These are phyloP conservation scores for Plebejus anna DNA, from an alignment of 2,888 invertebrate species.

Conservation along the genomic window DNA sequence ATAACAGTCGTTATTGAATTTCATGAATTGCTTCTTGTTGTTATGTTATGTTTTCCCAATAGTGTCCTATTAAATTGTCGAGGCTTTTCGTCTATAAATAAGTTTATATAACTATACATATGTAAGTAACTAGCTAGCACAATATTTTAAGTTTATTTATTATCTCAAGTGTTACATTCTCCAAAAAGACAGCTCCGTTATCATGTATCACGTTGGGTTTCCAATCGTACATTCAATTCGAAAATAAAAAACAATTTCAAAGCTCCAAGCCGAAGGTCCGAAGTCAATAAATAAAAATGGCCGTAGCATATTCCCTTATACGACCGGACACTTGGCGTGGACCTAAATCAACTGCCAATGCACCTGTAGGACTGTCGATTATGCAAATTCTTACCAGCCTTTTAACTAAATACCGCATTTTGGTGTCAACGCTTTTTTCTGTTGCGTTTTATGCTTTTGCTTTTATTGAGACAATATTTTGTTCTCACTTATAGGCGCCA, in stretches of 20 bases:
- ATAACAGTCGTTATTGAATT: conserved; percentile 27
- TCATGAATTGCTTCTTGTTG: conserved; percentile 11
- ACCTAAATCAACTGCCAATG: conserved; percentile 74
- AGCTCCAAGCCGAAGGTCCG: conserved; percentile 21
- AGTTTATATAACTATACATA: background rate
- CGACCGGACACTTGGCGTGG: conserved; percentile 59
- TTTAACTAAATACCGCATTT: conserved; percentile 47
- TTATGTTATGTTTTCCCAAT: background rate
- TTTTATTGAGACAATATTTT: conserved; percentile 23
- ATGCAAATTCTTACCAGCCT: conserved; percentile 68
- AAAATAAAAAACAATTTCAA: conserved; percentile 28
- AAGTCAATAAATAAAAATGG: conserved; percentile 65
- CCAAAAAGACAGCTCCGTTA: conserved; percentile 1
- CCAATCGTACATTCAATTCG: conserved; percentile 6
- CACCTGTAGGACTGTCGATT: conserved; percentile 77
- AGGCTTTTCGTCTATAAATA: background rate
- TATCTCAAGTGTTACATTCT: background rate
- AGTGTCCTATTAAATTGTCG: background rate
- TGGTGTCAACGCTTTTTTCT: conserved; percentile 39
- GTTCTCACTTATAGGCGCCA: conserved; percentile 12
- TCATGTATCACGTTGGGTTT: conserved; percentile 1
- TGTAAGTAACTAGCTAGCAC: background rate
- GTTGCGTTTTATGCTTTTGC: background rate
- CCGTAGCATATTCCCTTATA: conserved; percentile 66
- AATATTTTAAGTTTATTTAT: background rate